Evolutionary conservation across 2,113 vertebrate species (phyloP).

Genomic region (Apistogramma diplotaenia): DNA sequence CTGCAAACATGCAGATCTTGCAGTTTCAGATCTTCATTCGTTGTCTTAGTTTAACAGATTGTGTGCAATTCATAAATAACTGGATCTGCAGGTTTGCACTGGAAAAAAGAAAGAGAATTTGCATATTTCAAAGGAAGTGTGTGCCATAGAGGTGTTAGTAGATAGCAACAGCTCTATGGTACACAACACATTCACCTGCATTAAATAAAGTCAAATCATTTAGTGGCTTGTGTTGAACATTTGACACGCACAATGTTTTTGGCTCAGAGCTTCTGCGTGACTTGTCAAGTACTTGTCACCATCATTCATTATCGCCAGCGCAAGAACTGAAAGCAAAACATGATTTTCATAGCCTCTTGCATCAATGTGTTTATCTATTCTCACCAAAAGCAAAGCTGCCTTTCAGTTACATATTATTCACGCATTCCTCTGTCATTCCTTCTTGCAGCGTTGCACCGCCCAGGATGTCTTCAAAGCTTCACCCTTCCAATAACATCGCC

Average conservation of each 20-base stretch:
- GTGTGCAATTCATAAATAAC: background rate
- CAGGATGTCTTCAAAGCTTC: constrained; percentile 90
- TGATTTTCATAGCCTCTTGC: background rate
- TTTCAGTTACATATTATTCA: background rate
- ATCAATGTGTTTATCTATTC: background rate
- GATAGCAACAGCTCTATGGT: background rate
- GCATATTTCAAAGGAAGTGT: constrained; percentile 17
- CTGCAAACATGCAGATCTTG: background rate
- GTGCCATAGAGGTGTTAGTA: background rate
- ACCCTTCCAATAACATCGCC: constrained; percentile 86
- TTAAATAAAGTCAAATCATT: background rate
- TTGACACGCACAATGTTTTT: background rate
- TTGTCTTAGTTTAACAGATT: background rate
- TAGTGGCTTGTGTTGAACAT: background rate
- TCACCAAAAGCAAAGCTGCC: background rate
- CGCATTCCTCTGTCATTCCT: background rate
- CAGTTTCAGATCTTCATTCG: background rate
- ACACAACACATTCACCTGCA: background rate
- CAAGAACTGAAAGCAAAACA: background rate
- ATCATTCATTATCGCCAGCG: background rate
- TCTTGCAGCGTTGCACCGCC: constrained; percentile 40
- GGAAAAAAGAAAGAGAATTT: background rate
- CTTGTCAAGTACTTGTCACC: background rate
- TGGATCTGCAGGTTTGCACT: background rate
- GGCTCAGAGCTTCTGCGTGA: too few relatives aligned